Conservation (phyloP, 2,888 invertebrate genomes). For the Quadriops clusia region DNA sequence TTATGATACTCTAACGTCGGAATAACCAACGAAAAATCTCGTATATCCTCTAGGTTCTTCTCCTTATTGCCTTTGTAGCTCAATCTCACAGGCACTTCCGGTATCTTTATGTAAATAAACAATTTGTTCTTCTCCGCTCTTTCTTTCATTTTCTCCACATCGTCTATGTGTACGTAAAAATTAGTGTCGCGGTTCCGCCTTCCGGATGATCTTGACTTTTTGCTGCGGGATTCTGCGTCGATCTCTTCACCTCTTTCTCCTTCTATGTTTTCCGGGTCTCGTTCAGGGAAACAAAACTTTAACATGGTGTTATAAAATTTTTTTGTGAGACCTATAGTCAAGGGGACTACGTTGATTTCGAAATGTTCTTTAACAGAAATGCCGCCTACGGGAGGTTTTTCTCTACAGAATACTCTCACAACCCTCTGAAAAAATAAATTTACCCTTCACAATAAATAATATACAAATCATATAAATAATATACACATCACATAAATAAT, state of each 20-base stretch:
- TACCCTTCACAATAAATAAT: too few species aligned
- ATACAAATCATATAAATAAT: not conserved
- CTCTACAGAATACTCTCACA: slow-evolving; percentile 87
- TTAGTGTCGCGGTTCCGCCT: slow-evolving; percentile 67
- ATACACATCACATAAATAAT: too few species aligned
- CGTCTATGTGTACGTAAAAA: slow-evolving; percentile 85
- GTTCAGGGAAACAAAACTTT: slow-evolving; percentile 93
- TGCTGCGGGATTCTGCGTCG: slow-evolving; percentile 41
- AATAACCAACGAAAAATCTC: slow-evolving; percentile 86
- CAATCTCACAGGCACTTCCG: slow-evolving; percentile 74
- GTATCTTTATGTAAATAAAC: slow-evolving; percentile 97
- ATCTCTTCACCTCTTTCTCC: slow-evolving; percentile 49
- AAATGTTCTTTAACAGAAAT: slow-evolving; percentile 98
- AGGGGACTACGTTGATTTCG: slow-evolving; percentile 93
- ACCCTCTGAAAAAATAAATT: slow-evolving; percentile 51
- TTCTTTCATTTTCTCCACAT: slow-evolving; percentile 97
- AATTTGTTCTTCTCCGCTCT: slow-evolving; percentile 96
- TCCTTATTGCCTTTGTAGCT: slow-evolving; percentile 97
- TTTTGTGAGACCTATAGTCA: slow-evolving; percentile 84
- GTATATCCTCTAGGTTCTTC: slow-evolving; percentile 92
- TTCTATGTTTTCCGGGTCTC: slow-evolving; percentile 76
- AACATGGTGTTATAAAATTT: slow-evolving; percentile 96
- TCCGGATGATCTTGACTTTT: slow-evolving; percentile 36
- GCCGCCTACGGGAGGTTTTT: slow-evolving; percentile 95
- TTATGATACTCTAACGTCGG: slow-evolving; percentile 98